Evolutionary conservation across 1,140 invertebrate species (phyloP), one percentile per base, ranked within the genome.

Genomic region (Neodiprion lecontei): DNA sequence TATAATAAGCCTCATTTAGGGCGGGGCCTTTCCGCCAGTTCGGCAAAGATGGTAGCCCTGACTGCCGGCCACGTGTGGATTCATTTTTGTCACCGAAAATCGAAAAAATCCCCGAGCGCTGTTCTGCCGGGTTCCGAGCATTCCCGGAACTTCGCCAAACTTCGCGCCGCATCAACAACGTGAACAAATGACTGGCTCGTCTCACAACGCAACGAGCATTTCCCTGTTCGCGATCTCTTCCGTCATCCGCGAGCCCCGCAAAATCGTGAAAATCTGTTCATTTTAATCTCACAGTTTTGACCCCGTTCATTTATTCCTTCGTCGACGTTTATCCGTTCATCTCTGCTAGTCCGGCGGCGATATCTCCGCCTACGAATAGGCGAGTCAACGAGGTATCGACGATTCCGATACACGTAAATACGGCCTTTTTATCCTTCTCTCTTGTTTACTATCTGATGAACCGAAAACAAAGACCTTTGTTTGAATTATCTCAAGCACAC

Each of bases 31-130:
- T 21, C 11, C 11, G 14, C 11, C 4, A 14, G 23, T 47, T 69
- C 12, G 12, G 17, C 21, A 69, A 69, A 69, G 67, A 69, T 69
- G 67, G 67, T 23, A 69, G 7, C 67, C 67, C 67, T 69, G 67
- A 40, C 23, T 14, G 67, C 67, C 67, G 67, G 67, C 67, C 67
- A 69, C 67, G 67, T 69, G 67, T 69, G 21, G 12, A 69, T 5
- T 23, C 21, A 69, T 47, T 65, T 65, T 65, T 65, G 17, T 65
- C 1, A 65, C 61, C 17, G 12, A 17, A 65, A 65, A 14, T 65
- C 17, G 7, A 65, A 14, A 65, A 14, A 65, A 17, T 65, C 17
- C 61, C 61, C 17, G 12, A 65, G 7, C 4, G 12, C 1, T 21
- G 1, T 65, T 14, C 17, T 65, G 2, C 7, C 12, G 17, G 17